These are phyloP conservation scores for Eufriesea mexicana DNA, from an alignment of 1,140 invertebrate species.

Conservation along the genomic window DNA sequence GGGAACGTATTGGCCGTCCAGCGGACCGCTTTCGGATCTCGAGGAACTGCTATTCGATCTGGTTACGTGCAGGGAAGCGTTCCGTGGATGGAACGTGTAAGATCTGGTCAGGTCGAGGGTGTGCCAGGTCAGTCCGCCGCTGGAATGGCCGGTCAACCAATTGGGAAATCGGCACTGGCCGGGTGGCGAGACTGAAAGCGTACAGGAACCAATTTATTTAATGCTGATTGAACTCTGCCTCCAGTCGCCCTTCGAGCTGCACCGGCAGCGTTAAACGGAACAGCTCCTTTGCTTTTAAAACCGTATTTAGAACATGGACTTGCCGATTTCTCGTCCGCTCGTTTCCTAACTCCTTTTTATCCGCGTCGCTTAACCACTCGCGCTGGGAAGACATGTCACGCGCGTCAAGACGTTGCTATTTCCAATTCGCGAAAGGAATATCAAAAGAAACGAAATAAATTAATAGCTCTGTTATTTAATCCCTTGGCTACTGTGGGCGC, in stretches of 20 bases:
- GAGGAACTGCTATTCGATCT: constrained; percentile 76
- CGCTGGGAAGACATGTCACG: too few species aligned
- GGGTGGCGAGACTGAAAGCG: constrained; percentile 79
- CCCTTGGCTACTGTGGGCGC: too few species aligned
- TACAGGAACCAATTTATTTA: constrained; percentile 34
- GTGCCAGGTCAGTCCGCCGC: constrained; percentile 86
- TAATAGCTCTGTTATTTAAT: too few species aligned
- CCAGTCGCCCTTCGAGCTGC: background rate
- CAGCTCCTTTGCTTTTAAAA: background rate
- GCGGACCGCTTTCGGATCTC: constrained; percentile 70
- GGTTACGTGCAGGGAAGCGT: constrained; percentile 87
- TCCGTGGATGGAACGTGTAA: constrained; percentile 89
- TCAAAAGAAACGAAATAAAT: too few species aligned
- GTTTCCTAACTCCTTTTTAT: background rate
- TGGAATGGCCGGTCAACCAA: constrained; percentile 88
- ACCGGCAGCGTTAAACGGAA: background rate
- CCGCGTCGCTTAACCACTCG: background rate
- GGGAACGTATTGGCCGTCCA: constrained; percentile 81
- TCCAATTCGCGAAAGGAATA: too few species aligned
- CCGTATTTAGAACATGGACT: constrained; percentile 24
- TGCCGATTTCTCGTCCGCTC: background rate
- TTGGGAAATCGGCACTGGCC: constrained; percentile 87
- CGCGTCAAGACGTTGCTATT: too few species aligned
- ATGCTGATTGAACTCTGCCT: constrained; percentile 34
- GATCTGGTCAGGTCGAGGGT: constrained; percentile 88